These are phyloP conservation scores for Drosophila aff. DNA, from an alignment of 1,140 invertebrate genomes.

Conservation along the genomic window DNA sequence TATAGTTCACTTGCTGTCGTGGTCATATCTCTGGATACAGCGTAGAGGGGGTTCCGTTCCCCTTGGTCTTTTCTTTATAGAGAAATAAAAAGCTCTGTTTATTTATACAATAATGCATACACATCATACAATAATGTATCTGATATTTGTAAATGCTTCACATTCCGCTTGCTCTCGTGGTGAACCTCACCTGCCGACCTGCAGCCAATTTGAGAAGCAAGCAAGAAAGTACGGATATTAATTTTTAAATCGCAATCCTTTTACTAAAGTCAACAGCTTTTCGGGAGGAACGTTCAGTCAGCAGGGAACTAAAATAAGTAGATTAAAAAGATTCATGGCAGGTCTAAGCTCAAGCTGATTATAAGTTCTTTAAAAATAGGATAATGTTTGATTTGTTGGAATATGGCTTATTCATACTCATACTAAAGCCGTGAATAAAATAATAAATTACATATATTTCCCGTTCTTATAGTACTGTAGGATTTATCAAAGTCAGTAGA, in stretches of 20 bases:
- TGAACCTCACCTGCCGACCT: neutral
- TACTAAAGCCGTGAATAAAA: no score
- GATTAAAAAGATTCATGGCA: no score
- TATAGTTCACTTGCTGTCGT: constrained; percentile 29
- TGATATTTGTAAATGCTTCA: constrained; percentile 37
- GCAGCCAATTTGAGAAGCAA: constrained; percentile 16
- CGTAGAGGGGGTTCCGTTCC: neutral
- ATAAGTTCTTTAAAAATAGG: no score
- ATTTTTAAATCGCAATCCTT: constrained; percentile 19
- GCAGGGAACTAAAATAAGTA: no score
- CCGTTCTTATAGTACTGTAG: no score
- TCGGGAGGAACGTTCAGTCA: neutral
- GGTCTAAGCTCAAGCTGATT: no score
- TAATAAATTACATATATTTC: no score
- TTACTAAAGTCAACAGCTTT: neutral
- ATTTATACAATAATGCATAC: constrained; percentile 70
- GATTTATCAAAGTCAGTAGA: no score
- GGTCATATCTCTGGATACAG: constrained; percentile 41
- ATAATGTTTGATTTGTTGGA: no score
- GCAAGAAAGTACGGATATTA: constrained; percentile 51
- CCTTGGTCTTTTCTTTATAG: constrained; percentile 27
- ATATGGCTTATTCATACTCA: no score
- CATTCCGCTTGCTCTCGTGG: neutral
- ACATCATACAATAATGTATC: constrained; percentile 68
- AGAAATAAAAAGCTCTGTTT: constrained; percentile 53